A percentile compares a stretch with the other conserved stretches of the same genome.
phyloP scores from a whole-genome alignment of 2,888 invertebrate species.

The Conistra vaccinii region DNA sequence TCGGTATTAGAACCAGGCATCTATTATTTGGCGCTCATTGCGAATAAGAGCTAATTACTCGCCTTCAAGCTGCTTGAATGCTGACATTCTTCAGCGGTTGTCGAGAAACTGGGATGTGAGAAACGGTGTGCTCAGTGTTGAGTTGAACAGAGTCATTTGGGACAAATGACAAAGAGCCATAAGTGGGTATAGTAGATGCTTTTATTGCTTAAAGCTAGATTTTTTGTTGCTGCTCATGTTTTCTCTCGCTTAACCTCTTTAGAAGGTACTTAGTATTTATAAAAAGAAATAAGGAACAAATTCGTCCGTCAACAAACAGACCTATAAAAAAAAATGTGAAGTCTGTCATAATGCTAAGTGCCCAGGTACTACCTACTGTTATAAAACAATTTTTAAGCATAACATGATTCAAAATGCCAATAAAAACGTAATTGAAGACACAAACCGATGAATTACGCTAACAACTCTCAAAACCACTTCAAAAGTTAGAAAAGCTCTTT shows the following conservation, averaged over 20 bases:
- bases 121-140: conserved; percentile 41
- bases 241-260: not conserved
- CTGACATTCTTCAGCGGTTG: conserved; percentile 87
- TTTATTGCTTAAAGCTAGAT: not conserved
- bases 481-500: conserved; percentile 46
- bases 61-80: conserved; percentile 84
- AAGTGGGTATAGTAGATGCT: not conserved
- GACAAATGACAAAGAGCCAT: not conserved
- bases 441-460: conserved; percentile 51
- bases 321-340: not conserved
- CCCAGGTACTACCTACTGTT: not conserved
- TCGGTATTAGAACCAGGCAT: conserved; percentile 69
- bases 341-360: not conserved
- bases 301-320: not conserved
- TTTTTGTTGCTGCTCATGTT: not conserved
- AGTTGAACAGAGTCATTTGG: not conserved
- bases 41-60: conserved; percentile 87
- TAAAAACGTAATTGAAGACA: conserved; percentile 54
- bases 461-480: conserved; percentile 36
- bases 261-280: not conserved
- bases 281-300: not conserved
- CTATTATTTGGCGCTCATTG: conserved; percentile 79
- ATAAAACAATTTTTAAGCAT: not conserved
- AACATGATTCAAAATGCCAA: conserved; percentile 43
- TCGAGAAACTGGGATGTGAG: conserved; percentile 65